Evolutionary conservation across 2,797 vertebrate genomes (phyloP), one percentile per base, ranked within the genome.

Genomic region (Loris lydekkerianus): DNA sequence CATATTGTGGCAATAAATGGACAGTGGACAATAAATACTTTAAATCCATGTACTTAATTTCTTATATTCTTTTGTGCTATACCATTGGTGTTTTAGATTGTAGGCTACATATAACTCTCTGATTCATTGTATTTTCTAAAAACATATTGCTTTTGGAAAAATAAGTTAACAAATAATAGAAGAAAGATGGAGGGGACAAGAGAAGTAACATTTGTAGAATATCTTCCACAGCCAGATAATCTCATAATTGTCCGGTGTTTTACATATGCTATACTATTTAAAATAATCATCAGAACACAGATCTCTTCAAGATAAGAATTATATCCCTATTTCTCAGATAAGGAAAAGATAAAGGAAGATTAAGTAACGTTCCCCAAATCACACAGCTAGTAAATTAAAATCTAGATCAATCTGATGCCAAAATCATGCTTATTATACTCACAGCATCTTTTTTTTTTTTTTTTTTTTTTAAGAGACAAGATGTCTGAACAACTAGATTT

Each of bases 301-400:
- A 43, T 86, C 53, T 96, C 46, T 86, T 87, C 27, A 76, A 91
- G 40, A 89, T 63, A 95, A 63, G 61, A 76, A 63, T 92, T 70
- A 94, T 65, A 94, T 91, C 88, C 65, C 76, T 80, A 89, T 93
- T 96, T 89, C 11, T 46, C 53, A 93, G 94, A 89, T 85, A 94
- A 87, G 65, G 53, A 82, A 93, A 90, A 90, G 90, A 80, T 88
- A 93, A 95, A 87, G 70, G 40, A 92, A 70, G 58, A 86, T 91
- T 81, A 94, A 65, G 56, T 93, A 94, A 97, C 49, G 84, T 89
- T 86, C 60, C 67, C 60, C 40, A 95, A 94, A n/a, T 89, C 63
- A 93, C 80, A 96, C 10, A 94, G 53, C 58, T 93, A 72, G 31
- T 91, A 93, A 97, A 81, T 95, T 95, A 93, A 91, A 95, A 80